Conservation (phyloP, 2,888 invertebrate genomes). For the Mythimna loreyi region DNA sequence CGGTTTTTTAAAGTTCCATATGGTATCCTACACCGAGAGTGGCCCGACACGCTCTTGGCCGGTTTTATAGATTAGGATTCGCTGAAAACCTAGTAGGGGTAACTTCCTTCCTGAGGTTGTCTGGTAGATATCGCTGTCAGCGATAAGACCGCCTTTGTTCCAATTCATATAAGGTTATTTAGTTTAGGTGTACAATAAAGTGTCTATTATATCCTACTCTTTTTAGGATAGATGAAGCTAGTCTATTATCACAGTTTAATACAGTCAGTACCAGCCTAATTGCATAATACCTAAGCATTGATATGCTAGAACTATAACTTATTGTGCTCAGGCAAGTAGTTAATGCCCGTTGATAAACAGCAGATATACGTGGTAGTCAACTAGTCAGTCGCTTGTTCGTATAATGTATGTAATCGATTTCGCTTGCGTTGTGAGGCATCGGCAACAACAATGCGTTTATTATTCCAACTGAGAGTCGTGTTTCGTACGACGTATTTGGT, state of each 20-base stretch:
- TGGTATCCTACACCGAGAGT: too few relatives aligned
- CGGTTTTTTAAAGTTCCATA: too few relatives aligned
- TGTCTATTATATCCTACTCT: too few relatives aligned
- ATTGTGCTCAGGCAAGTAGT: conserved; percentile 20
- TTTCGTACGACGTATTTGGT: conserved; percentile 84
- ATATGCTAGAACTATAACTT: conserved; percentile 22
- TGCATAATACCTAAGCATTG: background rate
- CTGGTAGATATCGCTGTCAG: too few relatives aligned
- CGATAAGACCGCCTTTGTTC: too few relatives aligned
- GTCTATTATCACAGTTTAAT: background rate
- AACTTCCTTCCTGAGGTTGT: too few relatives aligned
- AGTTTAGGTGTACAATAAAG: too few relatives aligned
- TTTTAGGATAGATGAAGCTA: background rate
- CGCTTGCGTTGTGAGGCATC: conserved; percentile 66
- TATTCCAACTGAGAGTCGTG: conserved; percentile 80
- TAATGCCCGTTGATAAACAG: conserved; percentile 27
- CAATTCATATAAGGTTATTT: too few relatives aligned
- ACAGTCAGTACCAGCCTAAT: background rate
- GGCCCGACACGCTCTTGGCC: too few relatives aligned
- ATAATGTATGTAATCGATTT: conserved; percentile 70
- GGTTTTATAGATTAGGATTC: too few relatives aligned
- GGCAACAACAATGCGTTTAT: conserved; percentile 80
- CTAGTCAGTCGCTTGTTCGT: conserved; percentile 42
- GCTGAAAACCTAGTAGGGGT: background rate
- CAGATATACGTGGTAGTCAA: conserved; percentile 41